Conservation (phyloP, 2,797 vertebrate species). For the Gymnodraco acuticeps region DNA sequence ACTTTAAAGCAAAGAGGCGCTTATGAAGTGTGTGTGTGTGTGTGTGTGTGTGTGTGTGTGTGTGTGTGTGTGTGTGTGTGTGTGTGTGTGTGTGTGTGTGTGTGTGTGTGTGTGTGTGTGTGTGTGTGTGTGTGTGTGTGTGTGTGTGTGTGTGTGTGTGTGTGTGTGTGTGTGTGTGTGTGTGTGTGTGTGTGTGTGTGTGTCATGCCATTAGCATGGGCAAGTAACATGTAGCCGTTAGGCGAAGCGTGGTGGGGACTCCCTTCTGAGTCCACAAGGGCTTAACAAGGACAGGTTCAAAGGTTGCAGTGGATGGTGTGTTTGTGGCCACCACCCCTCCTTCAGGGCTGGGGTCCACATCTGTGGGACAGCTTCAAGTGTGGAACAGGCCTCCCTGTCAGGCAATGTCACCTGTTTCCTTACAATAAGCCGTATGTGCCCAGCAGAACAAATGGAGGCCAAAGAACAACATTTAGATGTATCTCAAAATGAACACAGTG, state of each 20-base stretch:
- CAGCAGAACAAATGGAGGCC: conserved; percentile 42
- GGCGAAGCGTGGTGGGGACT: conserved; percentile 7
- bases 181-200: background rate
- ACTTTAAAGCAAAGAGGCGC: conserved; percentile 30
- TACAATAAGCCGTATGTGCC: conserved; percentile 46
- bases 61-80: conserved; percentile 1
- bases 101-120: conserved; percentile 2
- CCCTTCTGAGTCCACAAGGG: conserved; percentile 55
- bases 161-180: background rate
- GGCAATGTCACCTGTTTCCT: conserved; percentile 22
- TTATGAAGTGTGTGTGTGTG: conserved; percentile 24
- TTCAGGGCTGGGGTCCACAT: conserved; percentile 53
- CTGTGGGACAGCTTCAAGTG: conserved; percentile 63
- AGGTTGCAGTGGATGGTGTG: conserved; percentile 53
- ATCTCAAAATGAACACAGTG: conserved; percentile 25
- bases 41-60: background rate
- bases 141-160: background rate
- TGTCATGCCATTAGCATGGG: conserved; percentile 56
- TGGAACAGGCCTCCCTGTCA: conserved; percentile 41
- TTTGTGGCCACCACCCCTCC: conserved; percentile 42
- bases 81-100: background rate
- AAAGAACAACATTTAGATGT: conserved; percentile 39
- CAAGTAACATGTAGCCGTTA: conserved; percentile 59
- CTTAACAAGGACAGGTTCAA: conserved; percentile 73
- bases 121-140: background rate